These are phyloP conservation scores for Hydrotaea cyrtoneurina DNA, from an alignment of 2,888 invertebrate species.

Conservation along the genomic window DNA sequence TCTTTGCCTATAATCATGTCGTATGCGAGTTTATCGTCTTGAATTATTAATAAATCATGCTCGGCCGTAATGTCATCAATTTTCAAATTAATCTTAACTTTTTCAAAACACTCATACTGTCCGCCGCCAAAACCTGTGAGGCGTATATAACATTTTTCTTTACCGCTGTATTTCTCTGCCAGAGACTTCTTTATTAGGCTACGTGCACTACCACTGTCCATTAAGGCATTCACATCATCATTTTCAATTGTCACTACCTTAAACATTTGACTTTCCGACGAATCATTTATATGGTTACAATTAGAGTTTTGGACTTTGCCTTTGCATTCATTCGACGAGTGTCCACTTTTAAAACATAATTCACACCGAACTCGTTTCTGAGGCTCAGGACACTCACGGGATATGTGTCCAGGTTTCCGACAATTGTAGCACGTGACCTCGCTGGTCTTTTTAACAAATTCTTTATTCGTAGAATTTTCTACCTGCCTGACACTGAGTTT, in stretches of 20 bases:
- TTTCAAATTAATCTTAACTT: too few species aligned
- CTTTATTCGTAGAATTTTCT: not conserved
- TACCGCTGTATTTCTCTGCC: not conserved
- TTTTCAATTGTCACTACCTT: too few species aligned
- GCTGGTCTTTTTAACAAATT: not conserved
- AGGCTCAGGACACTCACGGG: not conserved
- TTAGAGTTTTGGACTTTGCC: not conserved
- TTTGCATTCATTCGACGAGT: not conserved
- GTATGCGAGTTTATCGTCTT: not conserved
- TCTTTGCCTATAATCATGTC: constrained; percentile 3
- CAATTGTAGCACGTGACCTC: not conserved
- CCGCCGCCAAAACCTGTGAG: not conserved
- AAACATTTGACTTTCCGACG: not conserved
- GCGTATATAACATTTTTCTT: not conserved
- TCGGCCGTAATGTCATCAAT: not conserved
- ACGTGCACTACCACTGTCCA: not conserved
- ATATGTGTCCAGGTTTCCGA: not conserved
- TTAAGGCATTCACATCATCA: too few species aligned
- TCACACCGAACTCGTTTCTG: not conserved
- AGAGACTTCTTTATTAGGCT: not conserved
- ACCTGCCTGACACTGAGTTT: too few species aligned
- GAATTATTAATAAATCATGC: not conserved
- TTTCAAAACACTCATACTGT: not conserved
- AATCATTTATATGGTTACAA: not conserved
- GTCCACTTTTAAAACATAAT: not conserved